phyloP scores from a whole-genome alignment of 2,113 vertebrate genomes.

The Mesembrinibis cayennensis region DNA sequence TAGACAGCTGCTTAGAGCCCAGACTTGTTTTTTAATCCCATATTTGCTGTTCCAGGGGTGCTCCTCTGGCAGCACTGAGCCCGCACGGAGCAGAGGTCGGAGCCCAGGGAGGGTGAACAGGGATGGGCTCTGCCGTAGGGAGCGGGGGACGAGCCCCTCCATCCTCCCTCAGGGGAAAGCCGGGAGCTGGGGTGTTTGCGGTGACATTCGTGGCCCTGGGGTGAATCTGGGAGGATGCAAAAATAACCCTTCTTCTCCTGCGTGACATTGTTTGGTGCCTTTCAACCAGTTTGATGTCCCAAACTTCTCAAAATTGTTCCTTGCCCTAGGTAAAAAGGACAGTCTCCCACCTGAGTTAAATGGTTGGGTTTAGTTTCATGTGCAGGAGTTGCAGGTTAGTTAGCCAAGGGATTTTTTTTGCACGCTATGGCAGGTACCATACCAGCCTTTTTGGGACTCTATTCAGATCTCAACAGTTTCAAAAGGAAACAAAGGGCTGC shows the following conservation, averaged over 20 bases:
- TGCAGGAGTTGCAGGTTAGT: not conserved
- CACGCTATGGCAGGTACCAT: fast-evolving
- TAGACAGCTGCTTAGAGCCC: not conserved
- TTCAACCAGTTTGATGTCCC: not conserved
- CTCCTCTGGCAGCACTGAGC: not conserved
- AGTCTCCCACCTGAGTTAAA: not conserved
- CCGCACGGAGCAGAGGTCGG: fast-evolving
- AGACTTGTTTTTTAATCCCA: not conserved
- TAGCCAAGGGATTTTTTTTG: not conserved
- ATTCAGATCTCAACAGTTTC: not conserved
- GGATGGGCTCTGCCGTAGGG: not conserved
- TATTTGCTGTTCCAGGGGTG: not conserved
- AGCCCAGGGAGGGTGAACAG: not conserved
- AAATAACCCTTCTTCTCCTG: not conserved
- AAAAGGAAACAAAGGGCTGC: not conserved
- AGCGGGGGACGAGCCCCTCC: not conserved
- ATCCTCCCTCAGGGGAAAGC: fast-evolving
- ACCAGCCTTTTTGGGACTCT: not conserved
- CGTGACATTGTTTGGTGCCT: not conserved
- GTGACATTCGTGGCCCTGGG: fast-evolving
- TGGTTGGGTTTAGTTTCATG: not conserved
- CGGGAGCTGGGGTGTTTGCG: not conserved
- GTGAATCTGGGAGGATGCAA: not conserved
- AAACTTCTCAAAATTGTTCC: not conserved
- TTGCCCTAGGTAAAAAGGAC: not conserved